Percentiles rank a stretch among this genome's conserved stretches.
These are phyloP conservation scores for Napeogenes sylphis DNA, from an alignment of 2,888 invertebrate species.

Conservation along the genomic window DNA sequence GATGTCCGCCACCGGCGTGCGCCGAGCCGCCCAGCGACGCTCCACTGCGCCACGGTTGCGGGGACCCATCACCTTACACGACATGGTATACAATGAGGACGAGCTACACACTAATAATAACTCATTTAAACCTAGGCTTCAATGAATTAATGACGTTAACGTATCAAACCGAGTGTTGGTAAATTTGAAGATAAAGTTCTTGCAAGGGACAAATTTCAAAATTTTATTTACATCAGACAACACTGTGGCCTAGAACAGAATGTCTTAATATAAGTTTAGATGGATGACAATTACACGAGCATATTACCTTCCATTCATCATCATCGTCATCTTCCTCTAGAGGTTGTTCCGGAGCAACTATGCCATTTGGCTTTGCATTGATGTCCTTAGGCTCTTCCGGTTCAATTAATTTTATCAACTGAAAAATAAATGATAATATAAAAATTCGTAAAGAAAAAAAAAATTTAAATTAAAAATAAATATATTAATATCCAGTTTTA, in stretches of 20 bases:
- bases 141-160: too few species aligned
- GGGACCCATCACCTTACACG: slow-evolving; percentile 85
- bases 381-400: slow-evolving; percentile 70
- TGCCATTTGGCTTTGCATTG: slow-evolving; percentile 61
- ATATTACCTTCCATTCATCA: slow-evolving; percentile 82
- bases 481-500: neutral
- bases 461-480: slow-evolving; percentile 6
- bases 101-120: too few species aligned
- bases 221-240: too few species aligned
- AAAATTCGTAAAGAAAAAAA: slow-evolving; percentile 20
- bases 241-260: too few species aligned
- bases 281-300: neutral
- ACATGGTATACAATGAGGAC: too few species aligned
- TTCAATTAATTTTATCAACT: slow-evolving; percentile 79
- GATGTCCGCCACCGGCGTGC: slow-evolving; percentile 94
- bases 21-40: slow-evolving; percentile 82
- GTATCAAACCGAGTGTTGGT: too few species aligned
- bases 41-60: slow-evolving; percentile 93
- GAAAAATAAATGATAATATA: slow-evolving; percentile 24
- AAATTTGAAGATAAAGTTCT: too few species aligned
- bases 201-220: too few species aligned
- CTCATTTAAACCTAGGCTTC: too few species aligned
- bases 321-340: slow-evolving; percentile 75
- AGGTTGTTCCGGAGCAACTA: slow-evolving; percentile 54
- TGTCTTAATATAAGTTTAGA: too few species aligned